Evolutionary conservation across 2,797 vertebrate genomes (phyloP), one percentile per base, ranked within the genome.

Genomic region (Aldrovandia affinis): DNA sequence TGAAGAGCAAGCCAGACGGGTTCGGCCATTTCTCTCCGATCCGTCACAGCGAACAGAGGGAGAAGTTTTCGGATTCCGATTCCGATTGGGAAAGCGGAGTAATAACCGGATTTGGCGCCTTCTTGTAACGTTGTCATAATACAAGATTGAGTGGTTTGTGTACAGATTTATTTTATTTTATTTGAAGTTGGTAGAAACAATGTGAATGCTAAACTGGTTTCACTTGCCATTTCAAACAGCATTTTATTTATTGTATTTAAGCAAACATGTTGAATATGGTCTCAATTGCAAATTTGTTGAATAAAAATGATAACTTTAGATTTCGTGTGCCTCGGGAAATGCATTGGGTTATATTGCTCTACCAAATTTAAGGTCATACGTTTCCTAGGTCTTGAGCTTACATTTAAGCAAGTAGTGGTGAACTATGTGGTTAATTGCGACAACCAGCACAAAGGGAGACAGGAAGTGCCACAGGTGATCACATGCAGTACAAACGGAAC

Each of bases 11-110:
- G 0, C 84, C 86, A 0, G 90, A 88, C n/a, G 28, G 73, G 75
- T 93, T 94, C 84, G 87, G 81, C 57, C 93, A 91, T 78, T 96
- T 96, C 86, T 95, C 95, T n/a, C 95, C 95, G 0, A 89, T 95
- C 42, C 92, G 92, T 2, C 84, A 90, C 36, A 86, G 89, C 0
- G 92, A 94, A 42, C 82, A 83, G 0, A 90, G 92, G 8, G 93
- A 95, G 12, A 77, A 44, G 39, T 93, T 95, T 54, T 93, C 93
- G 0, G 95, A 96, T 85, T 96, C 95, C 0, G 95, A 95, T 81
- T 95, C 95, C 0, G 96, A 96, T 84, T 97, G 96, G 96, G 96
- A 97, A 65, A 95, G 87, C 1, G 94, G 94, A 42, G 92, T 93
- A 78, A 91, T 95, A 86, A 90, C 88, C 15, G 89, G 92, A 14